A percentile compares a stretch with the other conserved stretches of the same genome.
Evolutionary conservation across 1,140 invertebrate genomes (phyloP).

Genomic region (Drosophila insularis): DNA sequence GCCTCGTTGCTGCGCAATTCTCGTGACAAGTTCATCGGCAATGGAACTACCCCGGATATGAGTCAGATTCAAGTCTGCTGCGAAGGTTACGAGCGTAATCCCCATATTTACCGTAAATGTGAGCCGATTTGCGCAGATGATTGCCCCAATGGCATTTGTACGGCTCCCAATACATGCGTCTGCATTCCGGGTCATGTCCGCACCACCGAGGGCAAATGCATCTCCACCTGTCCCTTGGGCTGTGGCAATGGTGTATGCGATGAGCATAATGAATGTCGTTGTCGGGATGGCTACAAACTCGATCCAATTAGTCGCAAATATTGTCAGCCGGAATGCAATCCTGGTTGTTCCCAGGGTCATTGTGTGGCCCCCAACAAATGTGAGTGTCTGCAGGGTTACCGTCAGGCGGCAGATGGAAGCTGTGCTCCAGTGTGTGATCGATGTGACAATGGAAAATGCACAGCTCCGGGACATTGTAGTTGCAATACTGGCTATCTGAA

Average conservation of each 20-base stretch:
- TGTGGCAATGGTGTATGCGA: conserved; percentile 83
- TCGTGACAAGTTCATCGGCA: conserved; percentile 83
- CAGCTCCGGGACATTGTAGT: conserved; percentile 84
- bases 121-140: conserved; percentile 84
- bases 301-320: conserved; percentile 82
- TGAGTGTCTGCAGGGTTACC: conserved; percentile 83
- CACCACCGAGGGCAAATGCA: conserved; percentile 68
- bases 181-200: conserved; percentile 85
- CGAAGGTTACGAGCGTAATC: conserved; percentile 85
- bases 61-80: conserved; percentile 86
- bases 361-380: conserved; percentile 85
- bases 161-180: conserved; percentile 85
- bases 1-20: conserved; percentile 81
- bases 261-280: conserved; percentile 84
- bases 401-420: conserved; percentile 58
- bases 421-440: conserved; percentile 83
- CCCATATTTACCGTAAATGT: conserved; percentile 84
- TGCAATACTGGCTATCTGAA: conserved; percentile 83
- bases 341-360: conserved; percentile 84
- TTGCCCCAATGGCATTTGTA: conserved; percentile 85
- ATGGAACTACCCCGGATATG: conserved; percentile 84
- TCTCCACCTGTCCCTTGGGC: conserved; percentile 78
- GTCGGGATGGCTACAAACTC: conserved; percentile 85
- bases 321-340: conserved; percentile 85
- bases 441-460: conserved; percentile 84